Percentiles rank a stretch among this genome's conserved stretches.
Conservation (phyloP, 1,140 invertebrate genomes). For the Pomacea maculata region DNA sequence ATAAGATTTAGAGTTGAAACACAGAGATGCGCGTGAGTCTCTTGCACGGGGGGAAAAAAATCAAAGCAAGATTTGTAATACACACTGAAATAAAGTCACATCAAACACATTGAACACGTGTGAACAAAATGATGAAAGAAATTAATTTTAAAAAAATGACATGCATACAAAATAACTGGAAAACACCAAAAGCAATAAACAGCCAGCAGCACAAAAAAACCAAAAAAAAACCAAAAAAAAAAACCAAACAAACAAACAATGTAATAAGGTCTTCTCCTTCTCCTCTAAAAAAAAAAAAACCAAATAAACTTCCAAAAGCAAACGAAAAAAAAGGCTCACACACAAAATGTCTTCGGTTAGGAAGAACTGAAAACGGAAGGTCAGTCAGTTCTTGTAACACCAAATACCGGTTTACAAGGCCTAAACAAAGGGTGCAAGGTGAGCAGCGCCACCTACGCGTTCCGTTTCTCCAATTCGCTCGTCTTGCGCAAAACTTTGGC, state of each 20-base stretch:
- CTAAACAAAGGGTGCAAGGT: not conserved
- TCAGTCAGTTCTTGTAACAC: not conserved
- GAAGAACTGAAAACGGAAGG: not conserved
- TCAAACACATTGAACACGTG: not conserved
- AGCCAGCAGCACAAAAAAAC: not conserved
- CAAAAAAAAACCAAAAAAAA: not conserved
- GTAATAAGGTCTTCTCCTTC: not conserved
- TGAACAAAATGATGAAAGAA: not conserved
- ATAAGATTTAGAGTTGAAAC: not conserved
- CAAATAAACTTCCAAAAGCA: not conserved
- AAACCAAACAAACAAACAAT: not conserved
- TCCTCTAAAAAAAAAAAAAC: not conserved
- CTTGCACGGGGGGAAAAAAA: not conserved
- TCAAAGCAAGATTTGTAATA: not conserved
- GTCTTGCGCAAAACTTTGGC: constrained; percentile 14
- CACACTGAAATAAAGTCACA: not conserved
- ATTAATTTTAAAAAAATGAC: not conserved
- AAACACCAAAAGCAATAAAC: not conserved
- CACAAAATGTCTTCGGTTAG: not conserved
- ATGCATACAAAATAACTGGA: constrained; percentile 1
- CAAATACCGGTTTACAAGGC: constrained; percentile 4
- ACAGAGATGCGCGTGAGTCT: not conserved
- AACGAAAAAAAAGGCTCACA: not conserved
- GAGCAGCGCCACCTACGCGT: constrained; percentile 12
- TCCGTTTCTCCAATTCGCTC: constrained; percentile 20